Evolutionary conservation across 2,113 vertebrate genomes (phyloP), one percentile per base, ranked within the genome.

Genomic region (Cebus imitator): DNA sequence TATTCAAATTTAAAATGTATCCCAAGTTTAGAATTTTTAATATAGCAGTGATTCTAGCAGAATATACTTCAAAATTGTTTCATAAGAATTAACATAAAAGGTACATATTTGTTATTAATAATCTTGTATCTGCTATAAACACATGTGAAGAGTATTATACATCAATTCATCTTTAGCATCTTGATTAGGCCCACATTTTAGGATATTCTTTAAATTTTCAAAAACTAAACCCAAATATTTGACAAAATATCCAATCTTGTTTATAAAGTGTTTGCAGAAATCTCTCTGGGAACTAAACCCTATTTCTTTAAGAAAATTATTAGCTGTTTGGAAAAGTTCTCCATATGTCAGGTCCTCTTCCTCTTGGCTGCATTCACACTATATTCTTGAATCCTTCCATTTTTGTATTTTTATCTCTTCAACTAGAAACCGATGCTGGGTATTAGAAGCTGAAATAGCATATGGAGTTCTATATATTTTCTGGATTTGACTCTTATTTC

Each of bases 1-100:
- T 88, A 12, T 80, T 91, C n/a, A 91, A 97, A 78, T 76, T 85
- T 48, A 91, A 93, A 86, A 68, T 75, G 68, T 52, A 79, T 30
- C 82, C 17, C 23, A 90, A 55, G 40, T 79, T 92, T 83, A 80
- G 55, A 90, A 87, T 27, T 96, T 91, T 81, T 76, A 81, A 81
- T 55, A 94, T 76, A 96, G 64, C 32, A 97, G 50, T 64, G 37
- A 78, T 40, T 91, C 17, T 76, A 86, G 8, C n/a, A 17, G 25
- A 75, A 75, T 20, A 58, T 30, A 83, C 72, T 95, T 93, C 52
- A 80, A 87, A 96, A 92, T 5, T 79, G 37, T 68, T 90, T 84
- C 17, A 83, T 73, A 72, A 95, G 61, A 85, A 81, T 35, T 86
- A 87, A 48, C 35, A 90, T 78, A 70, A 92, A 50, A 72, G 21